Evolutionary conservation across 2,797 vertebrate species (phyloP).

Genomic region (Coregonus sp.): DNA sequence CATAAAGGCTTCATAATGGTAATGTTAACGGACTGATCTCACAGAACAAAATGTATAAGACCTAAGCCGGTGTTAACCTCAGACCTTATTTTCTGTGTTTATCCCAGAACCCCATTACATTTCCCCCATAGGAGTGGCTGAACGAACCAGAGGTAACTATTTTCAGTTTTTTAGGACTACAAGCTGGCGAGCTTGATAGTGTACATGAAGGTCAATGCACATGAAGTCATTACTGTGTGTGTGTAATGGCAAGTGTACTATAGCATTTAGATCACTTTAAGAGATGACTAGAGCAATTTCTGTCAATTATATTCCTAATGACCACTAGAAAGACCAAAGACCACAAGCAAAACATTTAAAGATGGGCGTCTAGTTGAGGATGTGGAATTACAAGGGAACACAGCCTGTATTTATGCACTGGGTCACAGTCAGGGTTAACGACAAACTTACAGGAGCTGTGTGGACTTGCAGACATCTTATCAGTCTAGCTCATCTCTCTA

Average conservation of each 20-base stretch:
- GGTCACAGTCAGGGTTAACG: slow-evolving; percentile 23
- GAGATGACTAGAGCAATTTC: too few species aligned
- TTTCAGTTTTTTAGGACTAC: too few species aligned
- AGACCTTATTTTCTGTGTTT: too few species aligned
- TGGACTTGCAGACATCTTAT: slow-evolving; percentile 30
- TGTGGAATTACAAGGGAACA: slow-evolving; percentile 13
- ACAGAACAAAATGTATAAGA: too few species aligned
- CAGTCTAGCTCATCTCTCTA: slow-evolving; percentile 22
- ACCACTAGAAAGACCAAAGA: neutral
- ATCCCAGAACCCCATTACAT: too few species aligned
- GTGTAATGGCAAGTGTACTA: too few species aligned
- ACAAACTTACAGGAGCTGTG: slow-evolving; percentile 18
- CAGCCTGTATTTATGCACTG: slow-evolving; percentile 8
- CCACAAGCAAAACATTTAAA: neutral
- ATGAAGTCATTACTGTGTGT: neutral
- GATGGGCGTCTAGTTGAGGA: slow-evolving; percentile 6
- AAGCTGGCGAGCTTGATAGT: neutral
- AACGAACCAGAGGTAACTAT: too few species aligned
- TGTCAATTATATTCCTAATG: neutral
- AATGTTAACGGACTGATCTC: too few species aligned
- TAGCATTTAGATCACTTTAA: too few species aligned
- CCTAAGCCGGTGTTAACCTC: too few species aligned
- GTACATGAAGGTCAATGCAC: neutral
- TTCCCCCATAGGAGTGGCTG: too few species aligned
- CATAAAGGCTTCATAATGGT: too few species aligned